These are phyloP conservation scores for Macrobrachium rosenbergii DNA, from an alignment of 1,140 invertebrate species.

Conservation along the genomic window DNA sequence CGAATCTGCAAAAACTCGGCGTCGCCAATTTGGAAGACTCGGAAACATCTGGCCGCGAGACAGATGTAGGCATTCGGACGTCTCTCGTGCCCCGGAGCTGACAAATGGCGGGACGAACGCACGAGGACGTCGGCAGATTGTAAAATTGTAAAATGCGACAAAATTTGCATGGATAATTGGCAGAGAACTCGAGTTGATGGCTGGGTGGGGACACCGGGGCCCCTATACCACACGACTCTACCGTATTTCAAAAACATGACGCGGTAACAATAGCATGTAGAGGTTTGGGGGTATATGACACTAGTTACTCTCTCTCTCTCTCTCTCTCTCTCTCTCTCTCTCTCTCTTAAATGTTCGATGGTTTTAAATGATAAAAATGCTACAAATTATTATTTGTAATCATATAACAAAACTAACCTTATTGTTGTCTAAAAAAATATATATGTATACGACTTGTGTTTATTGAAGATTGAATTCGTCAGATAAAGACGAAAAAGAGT, in stretches of 20 bases:
- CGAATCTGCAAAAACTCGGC: background rate
- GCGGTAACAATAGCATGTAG: background rate
- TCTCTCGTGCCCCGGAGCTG: conserved; percentile 25
- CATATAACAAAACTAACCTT: too few species aligned
- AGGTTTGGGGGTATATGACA: background rate
- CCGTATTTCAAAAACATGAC: background rate
- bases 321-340: conserved; percentile 25
- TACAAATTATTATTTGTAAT: too few species aligned
- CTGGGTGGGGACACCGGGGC: background rate
- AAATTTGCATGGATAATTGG: conserved; percentile 48
- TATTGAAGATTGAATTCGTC: too few species aligned
- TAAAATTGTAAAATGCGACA: conserved; percentile 47
- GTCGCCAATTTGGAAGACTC: background rate
- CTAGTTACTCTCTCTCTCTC: background rate
- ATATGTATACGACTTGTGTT: too few species aligned
- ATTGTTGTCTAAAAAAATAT: too few species aligned
- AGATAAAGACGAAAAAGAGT: too few species aligned
- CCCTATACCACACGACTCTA: conserved; percentile 1
- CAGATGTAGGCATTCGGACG: conserved; percentile 3
- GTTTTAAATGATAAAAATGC: background rate
- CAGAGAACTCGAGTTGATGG: conserved; percentile 25
- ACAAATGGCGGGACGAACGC: conserved; percentile 38
- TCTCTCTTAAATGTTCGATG: background rate
- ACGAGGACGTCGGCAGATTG: conserved; percentile 37
- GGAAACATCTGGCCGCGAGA: background rate